These are phyloP conservation scores for Sphaeramia orbicularis DNA, from an alignment of 2,797 vertebrate species.

Conservation along the genomic window DNA sequence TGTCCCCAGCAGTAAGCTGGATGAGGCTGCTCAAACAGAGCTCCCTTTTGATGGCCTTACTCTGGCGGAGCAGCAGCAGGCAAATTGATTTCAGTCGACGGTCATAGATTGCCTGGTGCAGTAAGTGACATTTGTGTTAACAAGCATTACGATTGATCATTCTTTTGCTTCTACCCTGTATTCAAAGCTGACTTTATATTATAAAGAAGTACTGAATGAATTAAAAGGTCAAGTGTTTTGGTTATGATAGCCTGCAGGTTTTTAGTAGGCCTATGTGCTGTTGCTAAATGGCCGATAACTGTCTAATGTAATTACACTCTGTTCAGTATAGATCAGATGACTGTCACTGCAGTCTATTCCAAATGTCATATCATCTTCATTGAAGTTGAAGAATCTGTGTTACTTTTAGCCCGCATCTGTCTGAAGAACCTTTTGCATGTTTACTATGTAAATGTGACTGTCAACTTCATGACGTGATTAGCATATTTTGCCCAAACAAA, in stretches of 20 bases:
- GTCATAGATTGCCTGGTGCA: conserved; percentile 63
- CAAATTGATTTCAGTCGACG: conserved; percentile 74
- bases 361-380: background rate
- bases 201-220: conserved; percentile 36
- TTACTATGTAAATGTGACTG: conserved; percentile 4
- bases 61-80: conserved; percentile 57
- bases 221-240: conserved; percentile 64
- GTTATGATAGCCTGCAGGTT: conserved; percentile 55
- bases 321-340: conserved; percentile 43
- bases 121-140: conserved; percentile 69
- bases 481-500: no score
- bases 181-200: conserved; percentile 65
- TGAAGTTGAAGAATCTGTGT: background rate
- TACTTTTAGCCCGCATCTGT: background rate
- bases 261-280: background rate
- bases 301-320: conserved; percentile 22
- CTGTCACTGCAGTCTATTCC: conserved; percentile 12
- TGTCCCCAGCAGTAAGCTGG: conserved; percentile 71
- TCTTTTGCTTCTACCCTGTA: conserved; percentile 42
- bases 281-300: conserved; percentile 37
- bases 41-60: conserved; percentile 70
- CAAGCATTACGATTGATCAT: conserved; percentile 66
- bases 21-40: conserved; percentile 71
- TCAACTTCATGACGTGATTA: background rate
- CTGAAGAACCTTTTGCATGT: conserved; percentile 8